Evolutionary conservation across 2,113 vertebrate genomes (phyloP), one percentile per base, ranked within the genome.

Genomic region (Strigops habroptila): DNA sequence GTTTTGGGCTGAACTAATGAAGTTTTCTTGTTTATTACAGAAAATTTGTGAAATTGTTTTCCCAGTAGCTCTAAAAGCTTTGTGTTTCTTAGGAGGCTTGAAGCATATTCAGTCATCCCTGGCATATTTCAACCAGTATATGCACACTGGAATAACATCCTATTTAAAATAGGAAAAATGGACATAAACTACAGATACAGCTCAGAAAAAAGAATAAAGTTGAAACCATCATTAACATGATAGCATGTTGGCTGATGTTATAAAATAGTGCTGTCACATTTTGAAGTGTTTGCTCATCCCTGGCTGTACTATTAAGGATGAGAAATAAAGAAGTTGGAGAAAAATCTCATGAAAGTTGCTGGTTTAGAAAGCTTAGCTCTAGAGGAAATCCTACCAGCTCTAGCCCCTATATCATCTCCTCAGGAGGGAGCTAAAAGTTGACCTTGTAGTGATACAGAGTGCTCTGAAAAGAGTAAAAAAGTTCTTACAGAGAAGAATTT

Each of bases 1-100:
- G 3, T 14, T 82, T 19, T 0, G 0, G 41, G 8, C 14, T 79
- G 69, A 53, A 49, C 31, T 44, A 52, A 48, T 23, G 37, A 75
- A 49, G 24, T 44, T 27, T 82, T 65, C 3, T 2, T 67, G 13
- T 52, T 78, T 35, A 63, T 27, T 25, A 25, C n/a, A 76, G 67
- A 53, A 91, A 63, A 82, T 2, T 2, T 10, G 10, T 14, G 4
- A 46, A 70, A 51, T 31, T 19, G 2, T 17, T 79, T 79, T 78
- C 75, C 30, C n/a, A 25, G n/a, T 27, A 49, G 18, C 37, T 89
- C 51, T 76, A 30, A 76, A 71, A 76, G 10, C 8, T 63, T 43
- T 41, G 16, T 11, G 2, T 27, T 80, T 43, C 63, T 74, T n/a
- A 33, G 24, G 43, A 13, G 5, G 28, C 48, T 77, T 2, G 1